These are phyloP conservation scores for Formica aserva DNA, from an alignment of 2,888 invertebrate species.

Conservation along the genomic window DNA sequence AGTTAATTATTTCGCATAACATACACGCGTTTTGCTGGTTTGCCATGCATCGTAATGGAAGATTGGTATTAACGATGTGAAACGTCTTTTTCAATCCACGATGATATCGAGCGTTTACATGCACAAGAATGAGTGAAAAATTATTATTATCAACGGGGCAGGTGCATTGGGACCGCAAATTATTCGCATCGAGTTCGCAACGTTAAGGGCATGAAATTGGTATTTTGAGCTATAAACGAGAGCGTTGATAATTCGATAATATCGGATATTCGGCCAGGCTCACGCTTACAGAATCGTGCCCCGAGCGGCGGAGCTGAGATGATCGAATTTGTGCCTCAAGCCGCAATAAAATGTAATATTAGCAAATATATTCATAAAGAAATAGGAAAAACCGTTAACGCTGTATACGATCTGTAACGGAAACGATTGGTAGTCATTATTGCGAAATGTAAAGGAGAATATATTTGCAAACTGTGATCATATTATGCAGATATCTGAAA, in stretches of 20 bases:
- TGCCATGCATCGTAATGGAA: neutral
- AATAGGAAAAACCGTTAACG: neutral
- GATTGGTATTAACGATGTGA: conserved; percentile 32
- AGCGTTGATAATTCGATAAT: conserved; percentile 66
- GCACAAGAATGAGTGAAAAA: conserved; percentile 33
- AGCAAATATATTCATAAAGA: conserved; percentile 55
- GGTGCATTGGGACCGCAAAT: conserved; percentile 34
- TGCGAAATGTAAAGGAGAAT: neutral
- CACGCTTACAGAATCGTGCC: conserved; percentile 53
- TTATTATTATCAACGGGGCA: conserved; percentile 33
- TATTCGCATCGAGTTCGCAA: conserved; percentile 36
- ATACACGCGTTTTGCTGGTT: neutral
- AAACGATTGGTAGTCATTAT: neutral
- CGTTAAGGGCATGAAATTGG: conserved; percentile 51
- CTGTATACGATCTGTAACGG: neutral
- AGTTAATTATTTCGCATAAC: conserved; percentile 43
- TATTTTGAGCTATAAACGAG: conserved; percentile 60
- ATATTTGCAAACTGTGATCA: neutral
- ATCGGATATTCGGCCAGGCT: conserved; percentile 56
- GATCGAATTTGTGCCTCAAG: conserved; percentile 49
- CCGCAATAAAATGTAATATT: conserved; percentile 16
- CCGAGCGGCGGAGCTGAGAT: conserved; percentile 34
- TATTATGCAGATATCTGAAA: neutral
- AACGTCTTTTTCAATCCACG: conserved; percentile 36
- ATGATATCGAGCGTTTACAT: conserved; percentile 13